A percentile compares a stretch with the other conserved stretches of the same genome.
phyloP scores from a whole-genome alignment of 2,113 vertebrate genomes.

The Proterorhinus semilunaris region DNA sequence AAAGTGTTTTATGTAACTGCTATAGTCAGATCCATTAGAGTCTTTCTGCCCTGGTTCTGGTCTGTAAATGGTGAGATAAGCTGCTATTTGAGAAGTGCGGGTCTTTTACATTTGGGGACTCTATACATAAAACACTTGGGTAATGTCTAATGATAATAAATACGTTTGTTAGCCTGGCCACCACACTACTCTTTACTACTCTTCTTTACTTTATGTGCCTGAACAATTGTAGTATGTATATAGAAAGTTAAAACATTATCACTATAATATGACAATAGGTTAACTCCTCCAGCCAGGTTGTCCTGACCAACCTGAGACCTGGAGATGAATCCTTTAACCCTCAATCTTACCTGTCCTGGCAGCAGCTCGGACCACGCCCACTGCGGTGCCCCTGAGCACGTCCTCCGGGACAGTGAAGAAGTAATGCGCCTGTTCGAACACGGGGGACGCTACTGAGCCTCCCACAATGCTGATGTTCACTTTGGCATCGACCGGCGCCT shows the following conservation, averaged over 20 bases:
- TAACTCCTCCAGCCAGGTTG: too few species aligned
- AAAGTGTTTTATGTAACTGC: conserved; percentile 39
- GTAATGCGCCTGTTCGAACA: conserved; percentile 92
- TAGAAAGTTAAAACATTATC: too few species aligned
- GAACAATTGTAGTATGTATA: too few species aligned
- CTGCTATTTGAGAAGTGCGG: background rate
- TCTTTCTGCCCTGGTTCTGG: conserved; percentile 22
- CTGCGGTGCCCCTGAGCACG: conserved; percentile 79
- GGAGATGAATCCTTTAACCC: too few species aligned
- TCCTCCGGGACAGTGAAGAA: conserved; percentile 90
- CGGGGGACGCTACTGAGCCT: conserved; percentile 83
- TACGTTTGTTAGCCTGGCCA: too few species aligned
- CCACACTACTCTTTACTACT: too few species aligned
- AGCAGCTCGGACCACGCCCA: conserved; percentile 84
- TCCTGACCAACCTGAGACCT: too few species aligned
- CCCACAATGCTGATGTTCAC: conserved; percentile 94
- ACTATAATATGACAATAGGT: too few species aligned
- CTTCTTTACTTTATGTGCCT: too few species aligned
- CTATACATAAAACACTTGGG: background rate
- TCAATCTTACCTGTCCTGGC: conserved; percentile 67
- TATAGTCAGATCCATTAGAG: conserved; percentile 30
- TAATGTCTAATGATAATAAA: background rate
- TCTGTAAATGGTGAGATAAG: conserved; percentile 9
- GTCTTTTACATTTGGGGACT: background rate
- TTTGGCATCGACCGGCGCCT: conserved; percentile 81